Conservation (phyloP, 2,797 vertebrate genomes). For the Hippoglossus hippoglossus region DNA sequence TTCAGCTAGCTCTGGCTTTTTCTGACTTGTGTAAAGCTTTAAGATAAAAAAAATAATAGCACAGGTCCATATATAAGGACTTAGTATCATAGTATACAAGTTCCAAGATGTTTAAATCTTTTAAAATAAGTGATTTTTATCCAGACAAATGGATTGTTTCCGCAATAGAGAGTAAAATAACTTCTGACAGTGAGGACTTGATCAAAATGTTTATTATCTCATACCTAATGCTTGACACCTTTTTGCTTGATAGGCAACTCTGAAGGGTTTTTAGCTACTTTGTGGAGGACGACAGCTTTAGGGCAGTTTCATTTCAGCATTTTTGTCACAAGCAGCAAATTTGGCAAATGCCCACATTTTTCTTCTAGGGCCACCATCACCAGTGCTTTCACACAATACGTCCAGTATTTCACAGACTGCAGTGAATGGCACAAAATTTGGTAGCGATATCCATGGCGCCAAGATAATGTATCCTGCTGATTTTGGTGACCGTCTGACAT, state of each 20-base stretch:
- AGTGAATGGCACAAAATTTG: no score
- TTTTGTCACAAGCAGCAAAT: no score
- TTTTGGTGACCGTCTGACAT: background rate
- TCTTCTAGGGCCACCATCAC: no score
- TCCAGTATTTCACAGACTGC: background rate
- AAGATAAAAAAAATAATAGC: background rate
- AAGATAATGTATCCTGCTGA: no score
- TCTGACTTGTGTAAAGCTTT: background rate
- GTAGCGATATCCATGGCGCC: no score
- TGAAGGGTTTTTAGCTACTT: background rate
- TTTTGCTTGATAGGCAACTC: no score
- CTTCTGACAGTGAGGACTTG: background rate
- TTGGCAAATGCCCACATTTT: no score
- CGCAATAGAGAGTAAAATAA: background rate
- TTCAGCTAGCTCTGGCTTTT: conserved; percentile 4
- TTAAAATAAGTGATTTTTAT: background rate
- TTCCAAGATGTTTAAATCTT: background rate
- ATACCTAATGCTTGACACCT: no score
- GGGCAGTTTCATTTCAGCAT: no score
- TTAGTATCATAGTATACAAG: background rate
- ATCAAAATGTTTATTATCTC: no score
- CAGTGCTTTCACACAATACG: background rate
- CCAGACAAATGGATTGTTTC: background rate
- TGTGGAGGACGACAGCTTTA: background rate
- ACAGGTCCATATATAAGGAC: background rate